A percentile compares a stretch with the other conserved stretches of the same genome.
Conservation (phyloP, 1,140 invertebrate species). For the Caenorhabditis inopinata region DNA sequence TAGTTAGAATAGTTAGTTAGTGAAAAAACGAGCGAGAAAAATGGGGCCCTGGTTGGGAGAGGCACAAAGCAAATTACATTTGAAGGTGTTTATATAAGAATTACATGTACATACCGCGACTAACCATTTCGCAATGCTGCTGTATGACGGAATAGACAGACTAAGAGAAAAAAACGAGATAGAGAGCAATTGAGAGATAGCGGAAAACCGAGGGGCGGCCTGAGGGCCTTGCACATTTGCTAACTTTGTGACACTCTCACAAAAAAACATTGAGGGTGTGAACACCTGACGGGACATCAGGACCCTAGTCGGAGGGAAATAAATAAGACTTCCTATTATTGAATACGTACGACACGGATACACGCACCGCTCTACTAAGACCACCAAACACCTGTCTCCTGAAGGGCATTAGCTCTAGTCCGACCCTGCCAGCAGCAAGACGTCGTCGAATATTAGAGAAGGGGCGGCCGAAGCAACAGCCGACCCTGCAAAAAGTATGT, state of each 20-base stretch:
- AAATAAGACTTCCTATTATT: too few species aligned
- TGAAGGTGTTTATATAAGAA: constrained; percentile 30
- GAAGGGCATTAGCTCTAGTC: constrained; percentile 24
- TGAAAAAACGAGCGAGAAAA: not conserved
- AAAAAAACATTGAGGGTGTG: constrained; percentile 14
- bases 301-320: not conserved
- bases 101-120: constrained; percentile 20
- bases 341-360: too few species aligned
- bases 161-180: constrained; percentile 21
- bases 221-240: not conserved
- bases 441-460: not conserved
- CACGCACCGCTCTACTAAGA: too few species aligned
- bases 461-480: too few species aligned
- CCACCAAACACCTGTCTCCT: not conserved
- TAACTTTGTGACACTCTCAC: not conserved
- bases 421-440: not conserved
- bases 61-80: constrained; percentile 26
- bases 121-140: constrained; percentile 22
- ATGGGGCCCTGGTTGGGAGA: not conserved
- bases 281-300: constrained; percentile 14
- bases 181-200: constrained; percentile 13
- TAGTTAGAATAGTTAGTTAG: constrained; percentile 16
- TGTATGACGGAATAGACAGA: constrained; percentile 20
- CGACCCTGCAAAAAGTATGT: not conserved
- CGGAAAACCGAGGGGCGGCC: not conserved